These are phyloP conservation scores for Mormyrus lacerda DNA, from an alignment of 2,113 vertebrate species.

Conservation along the genomic window DNA sequence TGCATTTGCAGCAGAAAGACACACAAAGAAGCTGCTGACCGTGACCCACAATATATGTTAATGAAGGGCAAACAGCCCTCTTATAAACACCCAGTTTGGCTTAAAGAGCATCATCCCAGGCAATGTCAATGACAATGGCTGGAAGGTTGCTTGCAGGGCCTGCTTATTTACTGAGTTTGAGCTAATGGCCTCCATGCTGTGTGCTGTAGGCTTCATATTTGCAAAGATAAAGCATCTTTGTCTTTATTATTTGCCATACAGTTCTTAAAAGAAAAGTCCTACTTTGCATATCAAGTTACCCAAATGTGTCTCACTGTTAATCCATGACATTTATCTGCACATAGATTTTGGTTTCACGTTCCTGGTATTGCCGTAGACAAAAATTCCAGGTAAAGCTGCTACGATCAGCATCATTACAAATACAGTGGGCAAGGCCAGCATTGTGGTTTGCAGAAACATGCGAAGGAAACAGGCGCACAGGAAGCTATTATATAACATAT, in stretches of 20 bases:
- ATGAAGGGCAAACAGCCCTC: background rate
- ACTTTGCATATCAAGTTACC: background rate
- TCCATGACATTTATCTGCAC: background rate
- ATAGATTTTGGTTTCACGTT: background rate
- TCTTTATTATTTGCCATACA: background rate
- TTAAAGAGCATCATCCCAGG: background rate
- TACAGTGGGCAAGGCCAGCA: background rate
- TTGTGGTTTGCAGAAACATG: background rate
- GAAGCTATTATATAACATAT: constrained; percentile 16
- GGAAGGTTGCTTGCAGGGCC: background rate
- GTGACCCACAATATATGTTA: constrained; percentile 6
- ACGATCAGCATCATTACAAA: background rate
- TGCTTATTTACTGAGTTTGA: background rate
- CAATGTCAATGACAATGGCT: background rate
- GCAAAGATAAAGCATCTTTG: background rate
- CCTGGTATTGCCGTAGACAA: background rate
- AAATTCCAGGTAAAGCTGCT: background rate
- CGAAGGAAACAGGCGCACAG: background rate
- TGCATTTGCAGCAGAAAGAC: constrained; percentile 48
- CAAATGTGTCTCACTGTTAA: background rate
- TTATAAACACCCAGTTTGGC: background rate
- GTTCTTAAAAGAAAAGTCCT: background rate
- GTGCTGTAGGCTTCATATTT: background rate
- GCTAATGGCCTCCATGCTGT: background rate
- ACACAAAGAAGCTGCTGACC: constrained; percentile 16